These are phyloP conservation scores for Hirundo rustica DNA, from an alignment of 2,797 vertebrate species.

Conservation along the genomic window DNA sequence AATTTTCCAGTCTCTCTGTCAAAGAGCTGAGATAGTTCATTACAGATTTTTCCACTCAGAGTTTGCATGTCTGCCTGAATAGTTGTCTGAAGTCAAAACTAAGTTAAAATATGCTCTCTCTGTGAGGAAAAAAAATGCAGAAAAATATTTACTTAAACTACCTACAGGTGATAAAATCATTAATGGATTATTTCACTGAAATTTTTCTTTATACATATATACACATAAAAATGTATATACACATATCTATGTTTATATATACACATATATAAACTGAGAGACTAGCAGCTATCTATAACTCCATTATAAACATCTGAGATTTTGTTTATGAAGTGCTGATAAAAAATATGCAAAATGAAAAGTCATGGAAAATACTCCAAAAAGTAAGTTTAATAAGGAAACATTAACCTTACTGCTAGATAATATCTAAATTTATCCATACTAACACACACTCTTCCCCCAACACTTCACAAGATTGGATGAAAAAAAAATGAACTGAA, in stretches of 20 bases:
- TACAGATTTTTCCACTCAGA: conserved; percentile 68
- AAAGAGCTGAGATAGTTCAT: conserved; percentile 50
- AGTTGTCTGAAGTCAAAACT: conserved; percentile 75
- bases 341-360: conserved; percentile 19
- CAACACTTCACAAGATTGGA: neutral
- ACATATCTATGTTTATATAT: neutral
- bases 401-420: neutral
- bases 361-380: neutral
- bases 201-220: neutral
- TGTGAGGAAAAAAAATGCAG: neutral
- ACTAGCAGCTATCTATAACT: neutral
- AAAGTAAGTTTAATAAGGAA: conserved; percentile 1
- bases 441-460: neutral
- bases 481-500: neutral
- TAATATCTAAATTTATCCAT: neutral
- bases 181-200: conserved; percentile 46
- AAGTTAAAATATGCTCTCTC: conserved; percentile 61
- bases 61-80: conserved; percentile 61
- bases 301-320: neutral
- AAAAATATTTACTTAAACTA: neutral
- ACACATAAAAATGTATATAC: neutral
- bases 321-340: neutral
- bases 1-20: conserved; percentile 55
- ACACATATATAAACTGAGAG: neutral
- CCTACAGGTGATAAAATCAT: neutral